Evolutionary conservation across 2,797 vertebrate species (phyloP).

Genomic region (Sebastes glaucus): DNA sequence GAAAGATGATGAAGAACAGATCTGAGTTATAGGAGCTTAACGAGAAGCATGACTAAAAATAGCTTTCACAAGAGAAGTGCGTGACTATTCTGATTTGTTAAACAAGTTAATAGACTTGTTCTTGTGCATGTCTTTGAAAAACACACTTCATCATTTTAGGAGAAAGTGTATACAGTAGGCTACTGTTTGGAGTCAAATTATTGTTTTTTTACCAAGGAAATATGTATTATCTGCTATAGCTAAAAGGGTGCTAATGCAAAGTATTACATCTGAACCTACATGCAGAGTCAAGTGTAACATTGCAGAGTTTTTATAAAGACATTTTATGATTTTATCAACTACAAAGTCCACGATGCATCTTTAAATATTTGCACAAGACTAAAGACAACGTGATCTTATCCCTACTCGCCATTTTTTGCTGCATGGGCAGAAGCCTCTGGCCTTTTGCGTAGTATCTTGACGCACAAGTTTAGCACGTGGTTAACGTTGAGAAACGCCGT

Average conservation of each 20-base stretch:
- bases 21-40: neutral
- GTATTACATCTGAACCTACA: neutral
- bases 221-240: too few species aligned
- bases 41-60: neutral
- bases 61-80: neutral
- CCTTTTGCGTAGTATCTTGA: too few species aligned
- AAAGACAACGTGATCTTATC: neutral
- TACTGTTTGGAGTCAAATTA: neutral
- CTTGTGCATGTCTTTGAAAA: neutral
- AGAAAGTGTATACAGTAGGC: neutral
- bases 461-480: too few species aligned
- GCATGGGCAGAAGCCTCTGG: too few species aligned
- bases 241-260: neutral
- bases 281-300: neutral
- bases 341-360: neutral
- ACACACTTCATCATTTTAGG: neutral
- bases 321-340: neutral
- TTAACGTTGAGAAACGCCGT: too few species aligned
- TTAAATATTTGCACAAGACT: neutral
- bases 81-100: neutral
- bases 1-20: constrained; percentile 6
- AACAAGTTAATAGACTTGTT: neutral
- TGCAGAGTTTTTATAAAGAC: neutral
- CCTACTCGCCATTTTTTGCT: neutral
- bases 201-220: neutral